Evolutionary conservation across 2,797 vertebrate genomes (phyloP).

Genomic region (Rhinichthys osculus): DNA sequence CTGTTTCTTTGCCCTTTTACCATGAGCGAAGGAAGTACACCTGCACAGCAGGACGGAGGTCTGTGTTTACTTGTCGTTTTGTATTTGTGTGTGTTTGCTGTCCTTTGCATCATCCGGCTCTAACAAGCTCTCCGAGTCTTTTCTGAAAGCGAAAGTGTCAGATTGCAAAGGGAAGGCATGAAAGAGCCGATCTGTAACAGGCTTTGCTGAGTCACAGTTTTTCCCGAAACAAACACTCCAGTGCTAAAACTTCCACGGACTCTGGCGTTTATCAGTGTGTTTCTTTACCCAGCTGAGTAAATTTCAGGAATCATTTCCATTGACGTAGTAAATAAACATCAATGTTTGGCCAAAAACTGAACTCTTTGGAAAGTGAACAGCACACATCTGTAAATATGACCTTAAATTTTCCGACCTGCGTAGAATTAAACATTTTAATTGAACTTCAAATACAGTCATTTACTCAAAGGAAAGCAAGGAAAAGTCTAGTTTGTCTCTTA

Average conservation of each 20-base stretch:
- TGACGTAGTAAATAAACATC: slow-evolving; percentile 7
- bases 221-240: not conserved
- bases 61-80: slow-evolving; percentile 52
- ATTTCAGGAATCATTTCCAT: slow-evolving; percentile 22
- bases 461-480: too few species aligned
- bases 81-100: slow-evolving; percentile 38
- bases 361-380: not conserved
- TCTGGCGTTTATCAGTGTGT: not conserved
- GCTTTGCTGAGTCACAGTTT: slow-evolving; percentile 43
- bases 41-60: slow-evolving; percentile 50
- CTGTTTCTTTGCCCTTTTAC: slow-evolving; percentile 43
- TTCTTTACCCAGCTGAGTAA: slow-evolving; percentile 24
- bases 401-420: not conserved
- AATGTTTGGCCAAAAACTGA: not conserved
- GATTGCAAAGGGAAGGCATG: slow-evolving; percentile 62
- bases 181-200: slow-evolving; percentile 51
- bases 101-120: slow-evolving; percentile 18
- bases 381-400: not conserved
- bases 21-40: slow-evolving; percentile 55
- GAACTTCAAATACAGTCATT: too few species aligned
- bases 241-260: slow-evolving; percentile 24
- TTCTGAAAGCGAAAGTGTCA: slow-evolving; percentile 49
- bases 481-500: not conserved
- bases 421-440: too few species aligned
- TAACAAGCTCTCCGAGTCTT: slow-evolving; percentile 38